These are phyloP conservation scores for Horisme vitalbata DNA, from an alignment of 2,888 invertebrate species.

Conservation along the genomic window DNA sequence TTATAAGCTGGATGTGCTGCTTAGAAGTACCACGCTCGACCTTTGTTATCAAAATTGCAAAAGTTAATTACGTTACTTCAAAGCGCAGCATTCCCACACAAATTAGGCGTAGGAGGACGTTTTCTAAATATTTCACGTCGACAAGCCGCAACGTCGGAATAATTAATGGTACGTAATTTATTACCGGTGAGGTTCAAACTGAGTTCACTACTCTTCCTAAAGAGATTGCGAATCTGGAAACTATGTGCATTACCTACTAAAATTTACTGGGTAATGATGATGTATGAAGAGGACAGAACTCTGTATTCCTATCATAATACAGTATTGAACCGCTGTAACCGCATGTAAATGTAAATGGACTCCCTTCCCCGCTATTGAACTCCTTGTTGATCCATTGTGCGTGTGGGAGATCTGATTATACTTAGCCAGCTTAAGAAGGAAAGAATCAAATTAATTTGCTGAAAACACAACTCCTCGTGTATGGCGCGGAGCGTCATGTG, in stretches of 20 bases:
- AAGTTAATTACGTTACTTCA: constrained; percentile 45
- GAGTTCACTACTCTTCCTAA: constrained; percentile 28
- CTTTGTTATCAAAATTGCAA: constrained; percentile 45
- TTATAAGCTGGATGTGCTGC: constrained; percentile 2
- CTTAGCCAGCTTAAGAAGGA: too few relatives aligned
- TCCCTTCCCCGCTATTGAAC: too few relatives aligned
- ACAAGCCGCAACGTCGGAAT: constrained; percentile 43
- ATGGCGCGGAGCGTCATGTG: too few relatives aligned
- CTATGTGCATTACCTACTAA: constrained; percentile 11
- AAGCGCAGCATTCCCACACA: constrained; percentile 48
- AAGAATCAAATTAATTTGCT: too few relatives aligned
- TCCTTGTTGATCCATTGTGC: too few relatives aligned
- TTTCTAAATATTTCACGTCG: constrained; percentile 59
- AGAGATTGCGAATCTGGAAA: constrained; percentile 25
- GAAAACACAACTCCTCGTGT: too few relatives aligned
- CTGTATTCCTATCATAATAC: too few relatives aligned
- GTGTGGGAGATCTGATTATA: too few relatives aligned
- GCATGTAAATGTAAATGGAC: too few relatives aligned
- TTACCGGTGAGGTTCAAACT: constrained; percentile 28
- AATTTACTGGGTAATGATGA: not conserved
- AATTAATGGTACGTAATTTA: constrained; percentile 61
- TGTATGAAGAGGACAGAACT: too few relatives aligned
- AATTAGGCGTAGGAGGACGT: constrained; percentile 57
- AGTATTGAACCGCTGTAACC: too few relatives aligned
- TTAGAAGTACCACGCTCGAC: constrained; percentile 32